phyloP scores from a whole-genome alignment of 2,797 vertebrate species.

The Pangasius djambal region DNA sequence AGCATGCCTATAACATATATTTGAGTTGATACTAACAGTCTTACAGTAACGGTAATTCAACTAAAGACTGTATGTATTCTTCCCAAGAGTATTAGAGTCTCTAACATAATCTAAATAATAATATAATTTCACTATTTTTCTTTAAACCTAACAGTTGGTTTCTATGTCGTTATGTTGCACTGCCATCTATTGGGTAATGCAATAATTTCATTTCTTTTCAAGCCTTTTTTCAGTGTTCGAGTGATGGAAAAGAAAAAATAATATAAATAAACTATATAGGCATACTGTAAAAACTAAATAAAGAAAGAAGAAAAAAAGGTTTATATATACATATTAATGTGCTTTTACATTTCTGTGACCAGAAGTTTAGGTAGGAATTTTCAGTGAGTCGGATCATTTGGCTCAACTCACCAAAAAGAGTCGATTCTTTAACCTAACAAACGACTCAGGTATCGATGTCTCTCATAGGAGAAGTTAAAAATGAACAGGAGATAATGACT shows the following conservation, averaged over 20 bases:
- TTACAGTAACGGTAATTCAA: background rate
- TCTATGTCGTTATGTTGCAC: slow-evolving; percentile 8
- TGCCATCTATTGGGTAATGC: slow-evolving; percentile 23
- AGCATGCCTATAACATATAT: background rate
- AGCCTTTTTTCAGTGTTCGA: background rate
- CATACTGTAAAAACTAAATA: background rate
- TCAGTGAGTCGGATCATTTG: background rate
- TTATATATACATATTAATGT: background rate
- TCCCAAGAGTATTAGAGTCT: background rate
- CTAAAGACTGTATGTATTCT: background rate
- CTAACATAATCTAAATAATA: background rate
- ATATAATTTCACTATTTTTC: background rate
- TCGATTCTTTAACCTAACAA: background rate
- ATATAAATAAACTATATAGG: background rate
- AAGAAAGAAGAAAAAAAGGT: background rate
- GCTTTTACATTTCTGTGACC: background rate
- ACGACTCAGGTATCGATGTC: background rate
- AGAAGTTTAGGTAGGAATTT: background rate
- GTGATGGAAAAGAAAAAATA: background rate
- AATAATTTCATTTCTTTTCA: background rate
- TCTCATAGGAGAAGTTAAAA: background rate
- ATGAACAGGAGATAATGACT: background rate
- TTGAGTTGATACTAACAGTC: background rate
- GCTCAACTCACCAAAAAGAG: background rate
- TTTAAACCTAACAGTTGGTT: background rate